Conservation (phyloP, 1,140 invertebrate genomes). For the Monomorium pharaonis region DNA sequence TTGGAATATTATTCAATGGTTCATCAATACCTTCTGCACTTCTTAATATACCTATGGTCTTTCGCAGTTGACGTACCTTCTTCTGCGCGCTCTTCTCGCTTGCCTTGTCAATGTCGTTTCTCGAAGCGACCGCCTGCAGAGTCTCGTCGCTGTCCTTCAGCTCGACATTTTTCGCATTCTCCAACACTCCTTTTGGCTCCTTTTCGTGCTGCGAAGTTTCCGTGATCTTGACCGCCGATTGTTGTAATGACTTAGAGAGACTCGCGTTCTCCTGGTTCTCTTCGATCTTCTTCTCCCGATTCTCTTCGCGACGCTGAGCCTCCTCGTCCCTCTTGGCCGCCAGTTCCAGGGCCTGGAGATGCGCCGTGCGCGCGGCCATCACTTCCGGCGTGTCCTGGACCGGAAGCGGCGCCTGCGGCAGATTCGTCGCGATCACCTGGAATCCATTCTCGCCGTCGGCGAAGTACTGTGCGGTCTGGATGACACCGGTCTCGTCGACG, state of each 20-base stretch:
- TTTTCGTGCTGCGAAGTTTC: too few relatives aligned
- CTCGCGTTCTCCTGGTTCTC: not conserved
- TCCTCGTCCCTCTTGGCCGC: not conserved
- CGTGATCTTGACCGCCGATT: not conserved
- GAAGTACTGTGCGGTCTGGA: slow-evolving; percentile 82
- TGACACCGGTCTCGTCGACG: slow-evolving; percentile 84
- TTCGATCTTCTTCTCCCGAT: not conserved
- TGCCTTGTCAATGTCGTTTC: not conserved
- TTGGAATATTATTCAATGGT: not conserved
- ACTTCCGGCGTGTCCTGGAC: slow-evolving; percentile 81
- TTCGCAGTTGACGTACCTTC: not conserved
- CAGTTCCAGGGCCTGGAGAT: slow-evolving; percentile 69
- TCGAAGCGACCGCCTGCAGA: slow-evolving; percentile 4
- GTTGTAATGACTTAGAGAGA: not conserved
- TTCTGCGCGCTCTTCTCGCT: slow-evolving; percentile 3
- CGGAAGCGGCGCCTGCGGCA: slow-evolving; percentile 82
- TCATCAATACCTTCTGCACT: not conserved
- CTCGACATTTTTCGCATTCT: slow-evolving; percentile 5
- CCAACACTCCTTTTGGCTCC: not conserved
- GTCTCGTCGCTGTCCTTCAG: slow-evolving; percentile 41
- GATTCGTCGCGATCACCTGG: slow-evolving; percentile 85
- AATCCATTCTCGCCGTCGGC: slow-evolving; percentile 83
- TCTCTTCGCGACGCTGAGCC: not conserved
- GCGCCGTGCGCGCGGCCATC: slow-evolving; percentile 73
- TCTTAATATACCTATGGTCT: not conserved